Evolutionary conservation across 2,113 vertebrate genomes (phyloP).

Genomic region (Bubo bubo): DNA sequence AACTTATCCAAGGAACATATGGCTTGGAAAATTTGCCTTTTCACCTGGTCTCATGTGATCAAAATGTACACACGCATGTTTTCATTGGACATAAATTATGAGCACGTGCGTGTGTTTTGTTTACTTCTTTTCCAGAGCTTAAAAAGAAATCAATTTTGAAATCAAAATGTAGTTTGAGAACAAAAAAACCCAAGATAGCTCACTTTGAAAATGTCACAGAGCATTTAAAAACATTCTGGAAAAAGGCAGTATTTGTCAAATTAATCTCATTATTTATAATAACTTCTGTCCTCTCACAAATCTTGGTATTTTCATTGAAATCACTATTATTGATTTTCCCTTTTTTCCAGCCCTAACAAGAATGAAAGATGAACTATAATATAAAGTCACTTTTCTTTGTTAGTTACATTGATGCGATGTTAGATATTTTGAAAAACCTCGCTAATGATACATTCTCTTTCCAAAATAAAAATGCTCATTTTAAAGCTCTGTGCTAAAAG

Average conservation of each 20-base stretch:
- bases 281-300: not conserved
- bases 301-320: conserved; percentile 3
- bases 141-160: not conserved
- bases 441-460: not conserved
- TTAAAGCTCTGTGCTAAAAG: not conserved
- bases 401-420: not conserved
- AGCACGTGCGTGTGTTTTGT: fast-evolving
- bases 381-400: not conserved
- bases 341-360: not conserved
- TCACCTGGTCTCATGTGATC: not conserved
- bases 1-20: not conserved
- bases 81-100: not conserved
- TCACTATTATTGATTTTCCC: not conserved
- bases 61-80: not conserved
- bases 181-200: not conserved
- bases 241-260: not conserved
- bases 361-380: not conserved
- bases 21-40: not conserved
- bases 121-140: not conserved
- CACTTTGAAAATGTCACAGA: not conserved
- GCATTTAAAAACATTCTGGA: not conserved
- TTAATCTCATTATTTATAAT: not conserved
- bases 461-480: not conserved
- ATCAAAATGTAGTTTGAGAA: not conserved
- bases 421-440: not conserved